phyloP scores from a whole-genome alignment of 2,113 vertebrate species.

The Trichechus manatus region DNA sequence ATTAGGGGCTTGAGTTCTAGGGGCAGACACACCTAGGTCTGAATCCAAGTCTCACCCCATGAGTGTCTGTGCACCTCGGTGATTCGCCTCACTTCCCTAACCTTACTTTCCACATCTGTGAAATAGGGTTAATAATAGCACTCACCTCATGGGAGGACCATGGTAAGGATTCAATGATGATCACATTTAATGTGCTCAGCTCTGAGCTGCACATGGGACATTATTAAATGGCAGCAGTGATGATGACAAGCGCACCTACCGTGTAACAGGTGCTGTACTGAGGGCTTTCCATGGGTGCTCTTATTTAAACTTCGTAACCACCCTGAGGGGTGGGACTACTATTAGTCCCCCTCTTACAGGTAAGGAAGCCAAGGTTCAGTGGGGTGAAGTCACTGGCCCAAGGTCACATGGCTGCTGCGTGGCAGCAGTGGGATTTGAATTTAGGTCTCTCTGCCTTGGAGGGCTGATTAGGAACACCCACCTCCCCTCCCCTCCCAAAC shows the following conservation, averaged over 20 bases:
- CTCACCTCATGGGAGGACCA: background rate
- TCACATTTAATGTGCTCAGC: background rate
- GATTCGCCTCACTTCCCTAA: background rate
- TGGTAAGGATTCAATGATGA: background rate
- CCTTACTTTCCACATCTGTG: background rate
- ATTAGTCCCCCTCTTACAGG: background rate
- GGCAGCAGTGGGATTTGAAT: slow-evolving; percentile 10
- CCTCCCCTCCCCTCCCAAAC: too few relatives aligned
- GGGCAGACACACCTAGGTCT: background rate
- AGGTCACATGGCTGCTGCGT: background rate
- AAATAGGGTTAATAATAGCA: background rate
- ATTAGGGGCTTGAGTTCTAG: background rate
- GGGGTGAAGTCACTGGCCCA: background rate
- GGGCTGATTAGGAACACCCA: background rate
- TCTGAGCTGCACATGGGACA: background rate
- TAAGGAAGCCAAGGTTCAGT: background rate
- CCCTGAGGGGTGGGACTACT: rapidly evolving
- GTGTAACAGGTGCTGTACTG: background rate
- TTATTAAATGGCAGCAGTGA: background rate
- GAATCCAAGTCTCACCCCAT: background rate
- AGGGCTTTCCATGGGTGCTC: too few relatives aligned
- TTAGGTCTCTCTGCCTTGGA: background rate
- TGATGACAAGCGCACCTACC: background rate
- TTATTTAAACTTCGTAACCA: background rate
- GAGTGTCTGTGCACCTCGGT: background rate